These are phyloP conservation scores for Drymodes brunneopygia DNA, from an alignment of 2,113 vertebrate genomes.

Conservation along the genomic window DNA sequence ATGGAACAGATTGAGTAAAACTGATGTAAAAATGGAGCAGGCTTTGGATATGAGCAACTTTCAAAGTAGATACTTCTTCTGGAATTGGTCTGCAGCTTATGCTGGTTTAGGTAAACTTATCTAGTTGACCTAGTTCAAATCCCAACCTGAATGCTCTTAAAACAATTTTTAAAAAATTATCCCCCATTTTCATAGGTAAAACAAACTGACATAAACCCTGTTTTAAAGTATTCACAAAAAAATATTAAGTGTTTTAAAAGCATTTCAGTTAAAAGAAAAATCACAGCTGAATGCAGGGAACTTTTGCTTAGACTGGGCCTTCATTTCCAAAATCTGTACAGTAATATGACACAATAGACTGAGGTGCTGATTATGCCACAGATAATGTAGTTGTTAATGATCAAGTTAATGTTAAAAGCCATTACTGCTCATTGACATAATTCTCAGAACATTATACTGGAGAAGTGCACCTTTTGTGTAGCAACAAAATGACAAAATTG, in stretches of 20 bases:
- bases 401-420: slow-evolving; percentile 81
- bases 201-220: background rate
- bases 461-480: slow-evolving; percentile 79
- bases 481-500: slow-evolving; percentile 81
- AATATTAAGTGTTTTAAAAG: background rate
- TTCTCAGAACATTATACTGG: slow-evolving; percentile 78
- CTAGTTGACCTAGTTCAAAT: background rate
- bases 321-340: slow-evolving; percentile 59
- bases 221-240: background rate
- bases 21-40: background rate
- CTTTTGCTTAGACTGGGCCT: background rate
- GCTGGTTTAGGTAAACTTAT: background rate
- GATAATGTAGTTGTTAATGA: slow-evolving; percentile 81
- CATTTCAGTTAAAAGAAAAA: background rate
- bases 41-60: background rate
- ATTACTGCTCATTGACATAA: slow-evolving; percentile 80
- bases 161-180: background rate
- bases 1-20: background rate
- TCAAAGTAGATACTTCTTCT: slow-evolving; percentile 5
- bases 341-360: slow-evolving; percentile 67
- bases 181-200: background rate
- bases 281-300: background rate
- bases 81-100: background rate
- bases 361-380: slow-evolving; percentile 74
- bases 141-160: background rate